Evolutionary conservation across 2,113 vertebrate genomes (phyloP), one percentile per base, ranked within the genome.

Genomic region (Nibea coibor): DNA sequence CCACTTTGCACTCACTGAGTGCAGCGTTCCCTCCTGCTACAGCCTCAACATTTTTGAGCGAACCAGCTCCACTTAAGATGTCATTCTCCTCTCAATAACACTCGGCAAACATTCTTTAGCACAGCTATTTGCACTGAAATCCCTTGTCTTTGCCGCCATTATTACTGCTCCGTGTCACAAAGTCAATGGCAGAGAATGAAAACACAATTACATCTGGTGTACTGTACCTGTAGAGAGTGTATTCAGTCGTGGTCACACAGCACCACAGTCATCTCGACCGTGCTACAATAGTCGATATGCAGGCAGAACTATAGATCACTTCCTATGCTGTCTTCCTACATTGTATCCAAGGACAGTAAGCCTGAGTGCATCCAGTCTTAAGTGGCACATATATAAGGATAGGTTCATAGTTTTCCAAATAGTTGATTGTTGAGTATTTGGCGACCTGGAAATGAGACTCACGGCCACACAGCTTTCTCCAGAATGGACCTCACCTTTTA

Each of bases 31-130:
- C 4, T 57, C 2, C 56, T 3, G n/a, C 43, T 5, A 35, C 50
- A 54, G 24, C 54, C 15, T 54, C 39, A 68, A 31, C 11, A 22
- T 9, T 24, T 72, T 50, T 20, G 1, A 64, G 45, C 20, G 8
- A 35, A 45, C 24, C 43, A n/a, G 24, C 43, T 72, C 2, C 31
- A 53, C 48, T 54, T 26, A 20, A 53, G 19, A n/a, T 54, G 48
- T 43, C 22, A 56, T 17, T 8, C 26, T 59, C 9, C 43, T 45
- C 35, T 45, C 63, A 28, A 10, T 74, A 53, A 53, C 35, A 31
- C 39, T 56, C 45, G n/a, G 9, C 56, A 76, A 77, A 53, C 45
- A 54, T 19, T 51, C 7, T 64, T 26, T 66, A 24, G 16, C 58
- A 5, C 63, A 58, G 12, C 31, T 43, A 5, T 75, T 53, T 69